Base-by-base conservation (phyloP, 2,113 vertebrate species). In the Scomber scombrus region DNA sequence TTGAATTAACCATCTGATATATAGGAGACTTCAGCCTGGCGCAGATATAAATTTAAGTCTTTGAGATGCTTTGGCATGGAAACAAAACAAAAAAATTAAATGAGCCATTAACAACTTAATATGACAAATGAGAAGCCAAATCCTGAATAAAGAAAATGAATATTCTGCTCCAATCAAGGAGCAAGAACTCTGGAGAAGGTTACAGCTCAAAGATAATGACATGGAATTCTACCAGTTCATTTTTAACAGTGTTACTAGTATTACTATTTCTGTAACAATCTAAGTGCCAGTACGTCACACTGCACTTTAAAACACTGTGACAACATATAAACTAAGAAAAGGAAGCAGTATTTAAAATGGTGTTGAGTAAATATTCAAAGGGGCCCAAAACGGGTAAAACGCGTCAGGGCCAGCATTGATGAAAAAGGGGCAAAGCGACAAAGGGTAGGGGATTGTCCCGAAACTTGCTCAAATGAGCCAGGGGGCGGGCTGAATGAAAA, bases 311-410 rank as follows among this genome's bases (percentile, higher is more conserved):
- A 58, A 40, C 15, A 52, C 34, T 51, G 31, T 47, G 23, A 43
- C 16, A 79, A 40, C 23, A 11, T 47, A 5, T 50, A 11, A 34
- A 68, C 9, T 57, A 10, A 11, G 18, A 1, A 68, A 61, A 66
- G 12, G 18, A 29, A 18, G 4, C 11, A 45, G 21, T 43, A 40
- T 40, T 83, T 66, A 71, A 43, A 63, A 45, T 8, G 34, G 3
- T 23, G n/a, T 26, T 16, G 45, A 26, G 65, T 14, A 66, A 83
- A 85, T 72, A 75, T 18, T 18, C 7, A 3, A 70, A 80, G 19
- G 40, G 19, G 12, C 19, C 45, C 54, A 26, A 26, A 26, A 26
- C 2, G 23, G 23, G 23, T 26, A 26, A 26, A 2, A 26, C 23
- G 23, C 23, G 3, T n/a, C n/a, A n/a, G n/a, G n/a, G n/a, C n/a